Percentiles rank a stretch among this genome's conserved stretches.
phyloP scores from a whole-genome alignment of 2,113 vertebrate genomes.

The Sinocyclocheilus grahami region DNA sequence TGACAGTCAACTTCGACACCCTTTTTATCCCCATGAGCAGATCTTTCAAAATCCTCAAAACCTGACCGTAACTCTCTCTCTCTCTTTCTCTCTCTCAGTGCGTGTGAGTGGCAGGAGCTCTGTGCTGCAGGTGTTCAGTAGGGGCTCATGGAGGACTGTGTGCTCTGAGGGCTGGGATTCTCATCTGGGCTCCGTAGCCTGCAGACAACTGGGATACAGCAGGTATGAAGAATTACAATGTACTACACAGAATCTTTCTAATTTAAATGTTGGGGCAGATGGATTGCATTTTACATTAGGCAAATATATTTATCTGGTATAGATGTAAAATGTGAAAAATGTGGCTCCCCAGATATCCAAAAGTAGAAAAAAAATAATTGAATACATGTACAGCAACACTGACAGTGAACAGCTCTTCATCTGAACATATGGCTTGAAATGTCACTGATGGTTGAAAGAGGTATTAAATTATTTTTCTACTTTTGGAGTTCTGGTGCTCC shows the following conservation, averaged over 20 bases:
- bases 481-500: too few relatives aligned
- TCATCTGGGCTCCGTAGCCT: conserved; percentile 52
- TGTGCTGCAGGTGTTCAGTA: conserved; percentile 60
- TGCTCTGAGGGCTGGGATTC: conserved; percentile 60
- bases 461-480: too few relatives aligned
- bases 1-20: not conserved
- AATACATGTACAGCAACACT: too few relatives aligned
- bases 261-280: not conserved
- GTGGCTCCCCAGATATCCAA: too few relatives aligned
- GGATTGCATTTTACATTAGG: not conserved
- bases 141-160: conserved; percentile 59
- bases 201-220: conserved; percentile 64
- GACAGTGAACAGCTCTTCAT: too few relatives aligned
- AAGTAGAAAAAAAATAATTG: too few relatives aligned
- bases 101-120: conserved; percentile 59
- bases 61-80: not conserved
- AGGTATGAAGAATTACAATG: conserved; percentile 47
- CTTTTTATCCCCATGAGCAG: not conserved
- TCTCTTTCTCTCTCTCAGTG: conserved; percentile 50
- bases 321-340: not conserved
- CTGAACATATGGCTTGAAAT: too few relatives aligned
- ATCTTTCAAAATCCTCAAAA: not conserved
- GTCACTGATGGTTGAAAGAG: too few relatives aligned
- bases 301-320: not conserved
- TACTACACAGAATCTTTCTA: not conserved